phyloP scores from a whole-genome alignment of 2,888 invertebrate species.

The Tanytarsus gracilentus region DNA sequence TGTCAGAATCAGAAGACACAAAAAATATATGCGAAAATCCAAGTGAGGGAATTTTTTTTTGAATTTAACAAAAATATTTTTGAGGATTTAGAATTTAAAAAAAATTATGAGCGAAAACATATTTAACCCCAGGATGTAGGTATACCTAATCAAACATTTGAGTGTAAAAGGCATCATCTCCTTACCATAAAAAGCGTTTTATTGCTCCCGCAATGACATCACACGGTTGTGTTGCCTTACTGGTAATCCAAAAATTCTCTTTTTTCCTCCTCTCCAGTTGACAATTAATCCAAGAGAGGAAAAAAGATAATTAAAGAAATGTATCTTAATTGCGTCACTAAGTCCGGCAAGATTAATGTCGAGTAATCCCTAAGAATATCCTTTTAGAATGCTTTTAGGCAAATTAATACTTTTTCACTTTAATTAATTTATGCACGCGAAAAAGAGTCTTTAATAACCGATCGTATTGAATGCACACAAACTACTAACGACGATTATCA shows the following conservation, averaged over 20 bases:
- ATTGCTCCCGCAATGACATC: constrained; percentile 22
- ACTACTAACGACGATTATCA: too few relatives aligned
- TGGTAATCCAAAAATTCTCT: neutral
- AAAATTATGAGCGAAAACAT: neutral
- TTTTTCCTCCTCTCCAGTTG: neutral
- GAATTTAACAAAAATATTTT: too few relatives aligned
- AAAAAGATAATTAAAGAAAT: constrained; percentile 19
- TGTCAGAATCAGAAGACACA: too few relatives aligned
- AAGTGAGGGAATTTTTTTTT: too few relatives aligned
- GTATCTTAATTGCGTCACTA: constrained; percentile 28
- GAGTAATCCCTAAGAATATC: constrained; percentile 1
- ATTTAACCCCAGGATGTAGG: neutral
- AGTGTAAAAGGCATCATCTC: constrained; percentile 22
- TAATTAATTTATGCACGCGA: neutral
- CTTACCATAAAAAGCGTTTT: constrained; percentile 27
- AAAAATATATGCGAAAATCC: too few relatives aligned
- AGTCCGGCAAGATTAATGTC: constrained; percentile 14
- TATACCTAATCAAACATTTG: constrained; percentile 4
- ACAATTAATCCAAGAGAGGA: neutral
- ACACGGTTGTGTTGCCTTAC: neutral
- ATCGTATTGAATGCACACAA: too few relatives aligned
- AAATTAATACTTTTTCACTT: constrained; percentile 3
- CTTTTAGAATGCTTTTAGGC: constrained; percentile 6
- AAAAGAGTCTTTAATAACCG: too few relatives aligned
- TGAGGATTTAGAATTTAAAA: too few relatives aligned